phyloP scores from a whole-genome alignment of 2,888 invertebrate species.

The Torymus auratus region DNA sequence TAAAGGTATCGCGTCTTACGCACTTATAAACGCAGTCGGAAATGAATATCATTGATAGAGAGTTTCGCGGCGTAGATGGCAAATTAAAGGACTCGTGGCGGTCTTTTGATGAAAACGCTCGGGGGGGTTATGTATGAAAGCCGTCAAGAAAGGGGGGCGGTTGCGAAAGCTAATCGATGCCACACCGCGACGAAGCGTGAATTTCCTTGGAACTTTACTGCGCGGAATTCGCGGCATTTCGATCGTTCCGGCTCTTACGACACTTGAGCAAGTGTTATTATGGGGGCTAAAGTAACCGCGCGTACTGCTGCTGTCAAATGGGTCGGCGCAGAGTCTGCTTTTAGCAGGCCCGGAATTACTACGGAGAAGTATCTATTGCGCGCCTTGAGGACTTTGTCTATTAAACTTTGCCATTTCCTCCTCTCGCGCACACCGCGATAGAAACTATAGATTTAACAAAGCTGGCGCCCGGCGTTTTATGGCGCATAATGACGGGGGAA shows the following conservation, averaged over 20 bases:
- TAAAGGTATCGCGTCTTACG: no score
- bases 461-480: background rate
- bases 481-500: background rate
- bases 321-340: constrained; percentile 17
- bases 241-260: constrained; percentile 59
- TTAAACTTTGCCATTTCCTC: constrained; percentile 43
- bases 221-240: constrained; percentile 57
- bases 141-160: background rate
- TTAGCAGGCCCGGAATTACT: constrained; percentile 34
- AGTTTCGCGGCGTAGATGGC: background rate
- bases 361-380: constrained; percentile 43
- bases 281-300: constrained; percentile 43
- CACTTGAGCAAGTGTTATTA: constrained; percentile 60
- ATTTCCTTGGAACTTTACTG: constrained; percentile 57
- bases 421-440: background rate
- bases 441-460: constrained; percentile 4
- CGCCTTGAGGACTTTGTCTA: constrained; percentile 40
- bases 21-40: no score
- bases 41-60: background rate
- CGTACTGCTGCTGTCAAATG: constrained; percentile 29
- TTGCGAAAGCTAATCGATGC: constrained; percentile 27
- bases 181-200: constrained; percentile 41
- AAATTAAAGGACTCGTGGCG: background rate
- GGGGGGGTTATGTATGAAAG: constrained; percentile 10
- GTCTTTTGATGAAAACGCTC: constrained; percentile 1